Percentiles rank a stretch among this genome's conserved stretches.
phyloP scores from a whole-genome alignment of 2,888 invertebrate species.

The Allygus modestus region DNA sequence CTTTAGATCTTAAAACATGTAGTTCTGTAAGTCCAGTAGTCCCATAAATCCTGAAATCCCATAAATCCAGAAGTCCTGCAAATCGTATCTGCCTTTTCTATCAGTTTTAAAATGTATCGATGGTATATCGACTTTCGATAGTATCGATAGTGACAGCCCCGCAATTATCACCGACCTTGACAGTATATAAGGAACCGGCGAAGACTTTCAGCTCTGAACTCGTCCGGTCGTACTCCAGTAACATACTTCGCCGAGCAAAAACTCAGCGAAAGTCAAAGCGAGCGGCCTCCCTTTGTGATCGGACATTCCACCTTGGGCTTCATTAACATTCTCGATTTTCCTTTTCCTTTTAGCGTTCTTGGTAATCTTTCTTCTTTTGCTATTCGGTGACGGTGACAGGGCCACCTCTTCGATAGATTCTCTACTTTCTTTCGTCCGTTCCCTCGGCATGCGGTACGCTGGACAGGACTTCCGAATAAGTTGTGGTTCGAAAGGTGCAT shows the following conservation, averaged over 20 bases:
- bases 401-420: neutral
- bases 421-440: neutral
- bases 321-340: constrained; percentile 53
- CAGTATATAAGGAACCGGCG: constrained; percentile 44
- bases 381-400: constrained; percentile 22
- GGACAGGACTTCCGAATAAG: constrained; percentile 27
- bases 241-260: constrained; percentile 50
- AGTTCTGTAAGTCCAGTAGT: no score
- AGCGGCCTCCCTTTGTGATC: constrained; percentile 41
- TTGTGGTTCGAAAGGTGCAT: constrained; percentile 30
- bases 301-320: constrained; percentile 27
- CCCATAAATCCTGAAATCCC: no score
- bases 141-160: neutral
- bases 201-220: constrained; percentile 34
- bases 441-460: neutral
- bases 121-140: no score
- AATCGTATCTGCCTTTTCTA: no score
- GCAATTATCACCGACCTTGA: constrained; percentile 34
- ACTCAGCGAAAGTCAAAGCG: constrained; percentile 46
- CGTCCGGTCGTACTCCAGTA: constrained; percentile 46
- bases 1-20: no score
- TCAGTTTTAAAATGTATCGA: no score
- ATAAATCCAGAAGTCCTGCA: no score
- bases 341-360: constrained; percentile 45
- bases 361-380: constrained; percentile 28